Conservation (phyloP, 1,140 invertebrate species). For the Phthorimaea operculella region DNA sequence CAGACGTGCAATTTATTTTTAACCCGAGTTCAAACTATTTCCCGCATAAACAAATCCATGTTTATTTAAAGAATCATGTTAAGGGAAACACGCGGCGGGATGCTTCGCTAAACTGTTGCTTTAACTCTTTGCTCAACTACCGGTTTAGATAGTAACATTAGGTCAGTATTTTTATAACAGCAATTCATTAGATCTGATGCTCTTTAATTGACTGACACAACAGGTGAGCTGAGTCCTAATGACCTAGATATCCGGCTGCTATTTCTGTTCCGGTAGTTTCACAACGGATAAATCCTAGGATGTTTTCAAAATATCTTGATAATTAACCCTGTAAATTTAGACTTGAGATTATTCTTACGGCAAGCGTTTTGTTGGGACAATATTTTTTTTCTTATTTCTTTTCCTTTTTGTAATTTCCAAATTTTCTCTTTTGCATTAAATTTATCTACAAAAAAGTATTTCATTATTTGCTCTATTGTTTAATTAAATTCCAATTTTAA, state of each 20-base stretch:
- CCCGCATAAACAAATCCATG: slow-evolving; percentile 48
- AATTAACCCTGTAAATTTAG: not conserved
- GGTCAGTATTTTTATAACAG: slow-evolving; percentile 8
- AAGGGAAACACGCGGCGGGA: slow-evolving; percentile 22
- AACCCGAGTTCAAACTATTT: slow-evolving; percentile 35
- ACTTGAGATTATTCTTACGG: too few species aligned
- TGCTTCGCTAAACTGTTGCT: slow-evolving; percentile 23
- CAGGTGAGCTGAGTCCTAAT: slow-evolving; percentile 9
- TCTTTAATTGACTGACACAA: not conserved
- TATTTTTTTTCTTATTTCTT: too few species aligned
- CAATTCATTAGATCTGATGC: slow-evolving; percentile 12
- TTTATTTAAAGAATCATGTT: slow-evolving; percentile 57
- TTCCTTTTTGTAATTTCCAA: too few species aligned
- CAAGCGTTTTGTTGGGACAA: too few species aligned
- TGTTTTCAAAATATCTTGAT: not conserved
- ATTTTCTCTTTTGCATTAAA: too few species aligned
- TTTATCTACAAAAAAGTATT: too few species aligned
- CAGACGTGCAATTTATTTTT: slow-evolving; percentile 55
- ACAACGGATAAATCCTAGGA: slow-evolving; percentile 1
- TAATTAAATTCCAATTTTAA: too few species aligned
- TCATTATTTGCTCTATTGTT: too few species aligned
- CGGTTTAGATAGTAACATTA: slow-evolving; percentile 19
- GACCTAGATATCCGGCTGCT: slow-evolving; percentile 21
- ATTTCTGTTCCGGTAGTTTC: slow-evolving; percentile 17
- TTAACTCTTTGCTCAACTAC: slow-evolving; percentile 14